Evolutionary conservation across 2,888 invertebrate species (phyloP).

Genomic region (Euzophera pinguis): DNA sequence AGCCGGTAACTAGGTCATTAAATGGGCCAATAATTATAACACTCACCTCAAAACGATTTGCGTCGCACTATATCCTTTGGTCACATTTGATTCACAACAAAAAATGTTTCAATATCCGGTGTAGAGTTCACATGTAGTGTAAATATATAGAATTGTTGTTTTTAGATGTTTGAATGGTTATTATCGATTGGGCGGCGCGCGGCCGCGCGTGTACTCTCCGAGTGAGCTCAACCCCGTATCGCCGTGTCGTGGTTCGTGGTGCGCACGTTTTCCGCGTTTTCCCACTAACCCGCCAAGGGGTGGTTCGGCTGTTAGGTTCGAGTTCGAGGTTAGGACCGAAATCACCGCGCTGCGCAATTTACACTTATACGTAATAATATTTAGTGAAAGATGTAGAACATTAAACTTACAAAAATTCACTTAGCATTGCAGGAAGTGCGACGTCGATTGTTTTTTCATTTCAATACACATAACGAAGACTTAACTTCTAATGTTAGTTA

Average conservation of each 20-base stretch:
- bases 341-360: constrained; percentile 38
- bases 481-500: too few species aligned
- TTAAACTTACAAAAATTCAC: too few species aligned
- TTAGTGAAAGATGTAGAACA: background rate
- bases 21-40: constrained; percentile 70
- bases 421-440: too few species aligned
- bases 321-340: constrained; percentile 24
- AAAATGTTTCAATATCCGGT: background rate
- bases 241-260: too few species aligned
- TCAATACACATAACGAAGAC: too few species aligned
- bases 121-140: background rate
- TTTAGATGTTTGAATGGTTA: constrained; percentile 34
- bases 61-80: constrained; percentile 43
- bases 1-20: constrained; percentile 66
- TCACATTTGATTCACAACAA: constrained; percentile 16
- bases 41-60: constrained; percentile 58
- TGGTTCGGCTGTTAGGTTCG: constrained; percentile 31
- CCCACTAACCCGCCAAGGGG: constrained; percentile 45
- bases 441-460: too few species aligned
- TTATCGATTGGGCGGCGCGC: constrained; percentile 72
- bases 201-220: constrained; percentile 59
- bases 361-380: constrained; percentile 24
- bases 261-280: constrained; percentile 75
- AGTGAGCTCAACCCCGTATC: constrained; percentile 53
- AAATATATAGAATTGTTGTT: constrained; percentile 25